These are phyloP conservation scores for Drosophila nebulosa DNA, from an alignment of 1,140 invertebrate genomes.

Conservation along the genomic window DNA sequence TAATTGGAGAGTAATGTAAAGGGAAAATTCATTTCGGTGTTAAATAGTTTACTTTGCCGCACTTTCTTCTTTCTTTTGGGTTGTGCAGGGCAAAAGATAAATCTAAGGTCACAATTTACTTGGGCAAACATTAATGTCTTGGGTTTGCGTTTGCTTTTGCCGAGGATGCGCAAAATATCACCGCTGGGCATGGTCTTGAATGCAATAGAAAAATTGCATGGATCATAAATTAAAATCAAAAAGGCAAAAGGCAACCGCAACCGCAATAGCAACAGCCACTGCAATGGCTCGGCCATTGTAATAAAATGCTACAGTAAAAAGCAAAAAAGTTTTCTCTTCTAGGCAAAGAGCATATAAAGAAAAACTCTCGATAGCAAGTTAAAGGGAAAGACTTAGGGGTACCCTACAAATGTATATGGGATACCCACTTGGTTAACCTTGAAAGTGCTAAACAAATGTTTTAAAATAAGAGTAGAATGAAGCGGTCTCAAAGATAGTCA, in stretches of 20 bases:
- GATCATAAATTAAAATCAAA: slow-evolving; percentile 63
- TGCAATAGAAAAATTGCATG: slow-evolving; percentile 33
- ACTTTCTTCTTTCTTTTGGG: background rate
- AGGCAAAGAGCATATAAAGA: slow-evolving; percentile 1
- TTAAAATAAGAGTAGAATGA: no score
- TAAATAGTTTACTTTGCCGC: background rate
- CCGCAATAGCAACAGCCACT: background rate
- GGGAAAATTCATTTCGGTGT: background rate
- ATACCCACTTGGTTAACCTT: no score
- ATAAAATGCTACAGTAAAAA: slow-evolving; percentile 10
- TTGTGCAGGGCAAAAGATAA: background rate
- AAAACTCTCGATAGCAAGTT: background rate
- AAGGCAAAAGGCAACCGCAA: slow-evolving; percentile 8
- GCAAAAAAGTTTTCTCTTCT: slow-evolving; percentile 6
- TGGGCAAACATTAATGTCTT: slow-evolving; percentile 39
- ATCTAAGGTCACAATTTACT: slow-evolving; percentile 13
- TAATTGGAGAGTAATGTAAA: background rate
- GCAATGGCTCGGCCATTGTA: background rate
- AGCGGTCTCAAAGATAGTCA: no score
- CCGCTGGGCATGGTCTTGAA: slow-evolving; percentile 31
- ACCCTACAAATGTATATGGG: background rate
- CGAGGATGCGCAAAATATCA: slow-evolving; percentile 24
- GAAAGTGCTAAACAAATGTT: no score
- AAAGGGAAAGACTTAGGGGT: background rate
- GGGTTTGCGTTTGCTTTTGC: background rate